These are phyloP conservation scores for Acropora yongei DNA, from an alignment of 64 coral and sea anemone species.

Conservation along the genomic window DNA sequence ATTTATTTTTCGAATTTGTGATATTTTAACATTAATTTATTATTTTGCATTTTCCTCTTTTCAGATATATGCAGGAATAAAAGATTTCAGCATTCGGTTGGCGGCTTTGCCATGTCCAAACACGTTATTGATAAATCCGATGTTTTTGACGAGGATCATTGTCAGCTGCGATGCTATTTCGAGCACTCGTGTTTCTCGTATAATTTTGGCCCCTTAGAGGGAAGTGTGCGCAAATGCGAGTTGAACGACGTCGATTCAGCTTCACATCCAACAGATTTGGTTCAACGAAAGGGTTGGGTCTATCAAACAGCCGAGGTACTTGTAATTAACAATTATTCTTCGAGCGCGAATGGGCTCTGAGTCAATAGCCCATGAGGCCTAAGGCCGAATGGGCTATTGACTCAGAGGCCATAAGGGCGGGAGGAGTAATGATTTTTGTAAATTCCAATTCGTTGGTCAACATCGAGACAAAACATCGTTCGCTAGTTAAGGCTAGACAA, in stretches of 20 bases:
- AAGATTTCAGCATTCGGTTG: neutral
- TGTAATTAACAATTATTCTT: too few relatives aligned
- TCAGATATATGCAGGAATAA: neutral
- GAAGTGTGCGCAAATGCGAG: neutral
- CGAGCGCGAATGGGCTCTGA: too few relatives aligned
- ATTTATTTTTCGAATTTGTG: too few relatives aligned
- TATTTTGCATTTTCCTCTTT: neutral
- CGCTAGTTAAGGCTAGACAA: too few relatives aligned
- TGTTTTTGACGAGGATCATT: neutral
- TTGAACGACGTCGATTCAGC: neutral
- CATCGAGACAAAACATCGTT: too few relatives aligned
- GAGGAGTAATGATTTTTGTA: too few relatives aligned
- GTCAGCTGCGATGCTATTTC: neutral
- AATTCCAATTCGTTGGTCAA: too few relatives aligned
- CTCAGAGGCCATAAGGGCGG: too few relatives aligned
- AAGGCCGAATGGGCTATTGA: too few relatives aligned
- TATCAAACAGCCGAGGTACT: conserved; percentile 9
- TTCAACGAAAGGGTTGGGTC: neutral
- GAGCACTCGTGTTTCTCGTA: neutral
- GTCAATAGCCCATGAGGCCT: too few relatives aligned
- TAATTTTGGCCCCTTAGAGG: neutral
- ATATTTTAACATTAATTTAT: neutral
- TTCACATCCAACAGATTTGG: neutral
- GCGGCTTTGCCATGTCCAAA: neutral
- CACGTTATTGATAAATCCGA: neutral